Evolutionary conservation across 2,797 vertebrate genomes (phyloP).

Genomic region (Phataginus tricuspis): DNA sequence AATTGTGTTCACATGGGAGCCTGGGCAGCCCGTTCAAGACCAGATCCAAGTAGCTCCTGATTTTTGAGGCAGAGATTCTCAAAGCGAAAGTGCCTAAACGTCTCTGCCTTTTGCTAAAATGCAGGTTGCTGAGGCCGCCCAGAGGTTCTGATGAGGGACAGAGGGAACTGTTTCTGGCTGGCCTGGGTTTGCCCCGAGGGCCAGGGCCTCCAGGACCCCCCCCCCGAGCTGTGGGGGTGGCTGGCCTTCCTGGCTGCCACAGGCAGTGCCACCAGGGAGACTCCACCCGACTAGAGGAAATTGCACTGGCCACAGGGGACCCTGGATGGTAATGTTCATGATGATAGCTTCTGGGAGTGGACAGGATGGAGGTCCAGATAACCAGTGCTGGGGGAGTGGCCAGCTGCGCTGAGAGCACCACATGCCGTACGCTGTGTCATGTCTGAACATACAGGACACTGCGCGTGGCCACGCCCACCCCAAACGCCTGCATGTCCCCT

Average conservation of each 20-base stretch:
- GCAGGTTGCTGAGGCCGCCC: accelerated
- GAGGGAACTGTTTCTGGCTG: neutral
- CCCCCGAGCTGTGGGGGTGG: neutral
- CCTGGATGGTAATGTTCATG: accelerated
- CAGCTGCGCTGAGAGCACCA: no score
- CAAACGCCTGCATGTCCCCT: no score
- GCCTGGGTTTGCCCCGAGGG: no score
- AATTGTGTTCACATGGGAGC: accelerated
- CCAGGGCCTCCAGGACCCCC: no score
- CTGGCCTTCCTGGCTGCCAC: neutral
- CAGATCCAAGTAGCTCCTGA: neutral
- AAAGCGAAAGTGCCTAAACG: accelerated
- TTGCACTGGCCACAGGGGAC: accelerated
- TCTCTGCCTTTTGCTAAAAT: neutral
- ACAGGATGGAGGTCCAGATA: accelerated
- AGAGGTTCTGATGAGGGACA: accelerated
- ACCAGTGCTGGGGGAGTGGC: accelerated
- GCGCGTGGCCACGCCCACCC: no score
- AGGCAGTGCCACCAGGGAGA: no score
- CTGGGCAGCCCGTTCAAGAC: no score
- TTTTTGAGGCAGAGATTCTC: neutral
- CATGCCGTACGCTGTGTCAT: no score
- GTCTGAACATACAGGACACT: no score
- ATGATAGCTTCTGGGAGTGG: accelerated
- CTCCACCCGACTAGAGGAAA: accelerated